Conservation (phyloP, 1,140 invertebrate species). For the Drosophila pandora region DNA sequence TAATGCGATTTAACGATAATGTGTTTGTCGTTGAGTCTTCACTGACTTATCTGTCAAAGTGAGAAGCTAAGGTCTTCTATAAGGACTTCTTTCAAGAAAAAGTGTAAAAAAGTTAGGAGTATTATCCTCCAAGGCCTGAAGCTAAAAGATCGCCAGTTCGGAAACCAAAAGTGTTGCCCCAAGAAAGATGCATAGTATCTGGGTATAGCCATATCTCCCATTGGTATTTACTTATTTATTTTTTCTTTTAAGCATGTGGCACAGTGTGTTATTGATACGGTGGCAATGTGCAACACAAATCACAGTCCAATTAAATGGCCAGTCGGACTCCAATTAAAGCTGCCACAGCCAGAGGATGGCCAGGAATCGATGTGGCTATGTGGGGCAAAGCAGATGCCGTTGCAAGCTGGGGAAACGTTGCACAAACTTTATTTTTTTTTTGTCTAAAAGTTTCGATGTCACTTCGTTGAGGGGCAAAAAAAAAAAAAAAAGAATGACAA, state of each 20-base stretch:
- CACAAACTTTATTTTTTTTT: slow-evolving; percentile 66
- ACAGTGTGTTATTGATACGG: slow-evolving; percentile 62
- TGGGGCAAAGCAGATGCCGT: slow-evolving; percentile 18
- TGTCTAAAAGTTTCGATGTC: slow-evolving; percentile 55
- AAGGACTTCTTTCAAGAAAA: no score
- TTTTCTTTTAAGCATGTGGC: slow-evolving; percentile 16
- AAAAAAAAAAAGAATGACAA: slow-evolving; percentile 13
- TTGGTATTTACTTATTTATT: background rate
- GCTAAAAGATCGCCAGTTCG: background rate
- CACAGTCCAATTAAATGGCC: slow-evolving; percentile 75
- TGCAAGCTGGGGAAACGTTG: slow-evolving; percentile 46
- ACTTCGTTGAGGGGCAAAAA: slow-evolving; percentile 57
- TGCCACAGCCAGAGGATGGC: slow-evolving; percentile 36
- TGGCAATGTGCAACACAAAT: slow-evolving; percentile 69
- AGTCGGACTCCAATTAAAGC: slow-evolving; percentile 74
- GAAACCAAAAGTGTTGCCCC: background rate
- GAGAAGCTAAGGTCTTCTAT: no score
- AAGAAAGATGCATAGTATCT: background rate
- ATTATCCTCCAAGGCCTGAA: no score
- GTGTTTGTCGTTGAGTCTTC: no score
- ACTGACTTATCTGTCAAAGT: no score
- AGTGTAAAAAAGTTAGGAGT: no score
- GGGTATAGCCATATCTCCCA: background rate
- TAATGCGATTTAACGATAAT: no score
- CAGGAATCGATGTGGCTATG: background rate